Conservation (phyloP, 2,113 vertebrate genomes). For the Uropsilus gracilis region DNA sequence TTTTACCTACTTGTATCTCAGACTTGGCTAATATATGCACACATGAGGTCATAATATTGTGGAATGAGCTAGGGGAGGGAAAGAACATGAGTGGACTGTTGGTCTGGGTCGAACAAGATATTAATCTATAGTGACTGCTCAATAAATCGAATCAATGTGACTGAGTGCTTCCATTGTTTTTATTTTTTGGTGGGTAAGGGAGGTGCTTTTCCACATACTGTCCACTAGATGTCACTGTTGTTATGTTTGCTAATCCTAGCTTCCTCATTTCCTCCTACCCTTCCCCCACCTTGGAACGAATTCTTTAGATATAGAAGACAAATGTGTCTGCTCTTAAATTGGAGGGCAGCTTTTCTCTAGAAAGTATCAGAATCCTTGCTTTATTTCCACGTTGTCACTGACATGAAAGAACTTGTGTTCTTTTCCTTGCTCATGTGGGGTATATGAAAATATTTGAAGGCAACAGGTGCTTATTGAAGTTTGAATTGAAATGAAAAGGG, state of each 20-base stretch:
- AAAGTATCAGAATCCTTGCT: background rate
- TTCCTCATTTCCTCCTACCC: accelerated
- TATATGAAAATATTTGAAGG: background rate
- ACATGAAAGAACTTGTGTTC: background rate
- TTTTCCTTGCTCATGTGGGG: background rate
- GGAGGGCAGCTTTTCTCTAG: background rate
- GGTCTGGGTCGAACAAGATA: background rate
- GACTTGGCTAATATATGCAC: background rate
- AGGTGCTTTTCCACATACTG: background rate
- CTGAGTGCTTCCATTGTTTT: background rate
- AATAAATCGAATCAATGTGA: background rate
- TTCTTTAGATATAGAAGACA: slow-evolving; percentile 14
- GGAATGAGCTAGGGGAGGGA: background rate
- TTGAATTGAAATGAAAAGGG: background rate
- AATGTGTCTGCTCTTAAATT: background rate
- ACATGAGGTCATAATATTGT: background rate
- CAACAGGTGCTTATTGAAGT: background rate
- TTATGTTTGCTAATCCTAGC: background rate
- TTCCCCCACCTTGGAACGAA: background rate
- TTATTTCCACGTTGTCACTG: background rate
- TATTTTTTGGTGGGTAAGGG: background rate
- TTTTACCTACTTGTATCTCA: background rate
- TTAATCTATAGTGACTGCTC: background rate
- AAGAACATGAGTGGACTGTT: background rate
- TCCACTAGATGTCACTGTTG: slow-evolving; percentile 81